Evolutionary conservation across 2,888 invertebrate species (phyloP).

Genomic region (Cordilura impudica): DNA sequence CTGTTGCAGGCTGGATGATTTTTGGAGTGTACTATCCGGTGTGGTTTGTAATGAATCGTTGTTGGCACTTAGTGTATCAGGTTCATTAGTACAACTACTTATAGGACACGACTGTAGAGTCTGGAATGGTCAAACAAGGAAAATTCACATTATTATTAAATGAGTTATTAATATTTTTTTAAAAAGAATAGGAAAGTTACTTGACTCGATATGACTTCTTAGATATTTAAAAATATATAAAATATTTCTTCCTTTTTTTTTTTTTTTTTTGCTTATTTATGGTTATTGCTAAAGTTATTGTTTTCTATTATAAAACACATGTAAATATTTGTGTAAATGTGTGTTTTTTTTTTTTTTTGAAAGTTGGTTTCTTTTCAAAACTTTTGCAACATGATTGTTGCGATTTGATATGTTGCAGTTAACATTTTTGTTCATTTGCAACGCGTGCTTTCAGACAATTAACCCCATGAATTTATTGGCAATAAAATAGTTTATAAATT

Average conservation of each 20-base stretch:
- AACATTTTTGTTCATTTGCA: constrained; percentile 10
- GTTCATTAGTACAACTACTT: constrained; percentile 75
- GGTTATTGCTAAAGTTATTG: not conserved
- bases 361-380: not conserved
- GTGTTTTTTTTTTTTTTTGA: not conserved
- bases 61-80: constrained; percentile 74
- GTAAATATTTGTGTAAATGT: not conserved
- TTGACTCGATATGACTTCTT: not conserved
- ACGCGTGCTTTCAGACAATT: constrained; percentile 50
- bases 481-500: not conserved
- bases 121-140: constrained; percentile 72
- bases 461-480: constrained; percentile 13
- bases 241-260: not conserved
- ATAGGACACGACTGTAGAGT: constrained; percentile 85
- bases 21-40: constrained; percentile 73
- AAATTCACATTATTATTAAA: not conserved
- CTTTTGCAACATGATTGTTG: constrained; percentile 27
- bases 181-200: not conserved
- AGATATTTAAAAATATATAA: not conserved
- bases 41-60: constrained; percentile 73
- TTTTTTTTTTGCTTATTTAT: not conserved
- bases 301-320: not conserved
- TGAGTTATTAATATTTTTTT: not conserved
- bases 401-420: constrained; percentile 34
- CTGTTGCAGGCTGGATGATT: constrained; percentile 66